These are phyloP conservation scores for Urocynchramus pylzowi DNA, from an alignment of 2,113 vertebrate species.

Conservation along the genomic window DNA sequence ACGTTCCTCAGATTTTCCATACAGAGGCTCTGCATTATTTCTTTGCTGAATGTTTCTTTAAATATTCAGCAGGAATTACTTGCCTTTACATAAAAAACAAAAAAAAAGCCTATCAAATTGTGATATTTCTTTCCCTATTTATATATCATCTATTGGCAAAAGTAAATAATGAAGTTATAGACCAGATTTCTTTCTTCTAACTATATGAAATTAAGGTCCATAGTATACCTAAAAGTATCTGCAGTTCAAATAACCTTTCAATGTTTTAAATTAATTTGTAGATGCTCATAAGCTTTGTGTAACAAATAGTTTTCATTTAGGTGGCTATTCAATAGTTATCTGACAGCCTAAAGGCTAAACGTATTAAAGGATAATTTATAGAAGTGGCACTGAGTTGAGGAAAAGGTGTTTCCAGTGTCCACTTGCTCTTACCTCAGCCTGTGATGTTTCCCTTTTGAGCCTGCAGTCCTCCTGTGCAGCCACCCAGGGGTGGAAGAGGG, in stretches of 20 bases:
- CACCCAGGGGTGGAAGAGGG: background rate
- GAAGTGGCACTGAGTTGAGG: background rate
- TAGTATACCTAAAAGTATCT: background rate
- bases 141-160: background rate
- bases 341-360: background rate
- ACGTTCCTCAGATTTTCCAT: background rate
- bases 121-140: background rate
- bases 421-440: background rate
- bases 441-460: background rate
- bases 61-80: background rate
- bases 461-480: accelerated
- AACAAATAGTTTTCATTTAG: background rate
- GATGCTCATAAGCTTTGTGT: background rate
- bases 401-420: background rate
- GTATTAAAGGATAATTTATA: background rate
- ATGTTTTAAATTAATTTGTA: background rate
- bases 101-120: background rate
- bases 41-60: background rate
- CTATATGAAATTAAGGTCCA: background rate
- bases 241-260: background rate
- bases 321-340: background rate
- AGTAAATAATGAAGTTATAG: background rate
- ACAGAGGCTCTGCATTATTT: background rate
- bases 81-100: background rate
- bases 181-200: background rate